Conservation (phyloP, 2,888 invertebrate genomes). For the Spialia ferax region DNA sequence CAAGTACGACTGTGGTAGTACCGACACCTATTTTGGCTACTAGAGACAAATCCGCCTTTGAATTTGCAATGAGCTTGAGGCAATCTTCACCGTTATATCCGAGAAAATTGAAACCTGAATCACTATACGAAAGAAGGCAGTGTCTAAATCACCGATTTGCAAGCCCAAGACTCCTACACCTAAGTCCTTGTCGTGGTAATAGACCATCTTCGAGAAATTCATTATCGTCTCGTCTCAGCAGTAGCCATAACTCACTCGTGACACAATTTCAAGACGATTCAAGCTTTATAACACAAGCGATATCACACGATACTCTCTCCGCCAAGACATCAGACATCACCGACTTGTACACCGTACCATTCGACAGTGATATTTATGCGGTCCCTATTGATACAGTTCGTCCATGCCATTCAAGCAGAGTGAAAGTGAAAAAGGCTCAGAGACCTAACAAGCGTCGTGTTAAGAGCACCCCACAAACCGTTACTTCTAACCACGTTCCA, state of each 20-base stretch:
- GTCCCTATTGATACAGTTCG: constrained; percentile 94
- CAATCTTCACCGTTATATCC: constrained; percentile 74
- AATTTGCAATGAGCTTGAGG: constrained; percentile 58
- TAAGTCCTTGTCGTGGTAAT: constrained; percentile 87
- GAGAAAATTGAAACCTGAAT: constrained; percentile 71
- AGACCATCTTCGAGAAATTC: constrained; percentile 93
- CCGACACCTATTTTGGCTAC: constrained; percentile 63
- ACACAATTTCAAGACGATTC: constrained; percentile 94
- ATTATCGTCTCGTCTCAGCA: constrained; percentile 92
- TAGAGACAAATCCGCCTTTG: constrained; percentile 58
- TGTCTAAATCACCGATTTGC: constrained; percentile 77
- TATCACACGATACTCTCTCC: constrained; percentile 93
- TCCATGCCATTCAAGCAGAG: constrained; percentile 78
- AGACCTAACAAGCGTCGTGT: constrained; percentile 73
- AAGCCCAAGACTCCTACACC: constrained; percentile 83
- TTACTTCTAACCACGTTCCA: constrained; percentile 61
- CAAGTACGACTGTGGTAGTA: constrained; percentile 58
- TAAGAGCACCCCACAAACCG: constrained; percentile 66
- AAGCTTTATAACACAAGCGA: constrained; percentile 95
- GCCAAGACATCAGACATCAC: constrained; percentile 91
- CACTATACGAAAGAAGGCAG: constrained; percentile 73
- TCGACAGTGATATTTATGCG: constrained; percentile 95
- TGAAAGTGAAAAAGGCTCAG: constrained; percentile 72
- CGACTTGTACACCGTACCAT: constrained; percentile 95
- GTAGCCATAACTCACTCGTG: constrained; percentile 94